Base-by-base conservation (phyloP, 2,113 vertebrate genomes). In the Misgurnus anguillicaudatus region DNA sequence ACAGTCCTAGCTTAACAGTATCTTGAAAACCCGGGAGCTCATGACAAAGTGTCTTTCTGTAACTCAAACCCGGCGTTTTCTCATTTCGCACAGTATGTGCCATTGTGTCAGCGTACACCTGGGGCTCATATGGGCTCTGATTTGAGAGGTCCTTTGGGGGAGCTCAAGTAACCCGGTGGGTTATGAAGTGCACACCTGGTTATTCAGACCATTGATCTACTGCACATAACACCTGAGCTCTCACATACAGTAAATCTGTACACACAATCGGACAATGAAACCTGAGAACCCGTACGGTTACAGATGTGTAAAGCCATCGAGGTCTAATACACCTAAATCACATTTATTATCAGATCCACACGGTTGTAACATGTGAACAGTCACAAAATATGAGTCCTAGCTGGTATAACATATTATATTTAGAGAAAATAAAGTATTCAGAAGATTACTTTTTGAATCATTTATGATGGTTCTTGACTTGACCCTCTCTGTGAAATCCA, bases 161-260 rank as follows among this genome's bases (percentile, higher is more conserved):
- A 80, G 66, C 65, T 69, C 73, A 64, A 14, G 55, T 65, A 45
- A 70, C 71, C 63, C 78, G 75, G 58, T 31, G 45, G 58, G 42
- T 60, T 36, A 83, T 77, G 64, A 62, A 80, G n/a, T 71, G 42
- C 82, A 80, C 73, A 80, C 78, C 73, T 82, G 80, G 69, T 38
- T 67, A 68, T 55, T 57, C 41, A 64, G 75, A 77, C 69, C 66
- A 72, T 66, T 66, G 53, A 55, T 78, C 62, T 75, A 79, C 62
- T 74, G 75, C 57, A 73, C 61, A 73, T 65, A 47, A 55, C 65
- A 79, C 70, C 61, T 75, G 79, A 62, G 58, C 58, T 39, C 36
- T 62, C 41, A 62, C 42, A 73, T 78, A 62, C 55, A 57, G 63
- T 65, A 60, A 10, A 73, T 42, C 75, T 62, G 62, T 58, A 58